A percentile compares a stretch with the other conserved stretches of the same genome.
phyloP scores from a whole-genome alignment of 2,113 vertebrate genomes.

The Callaeas wilsoni region DNA sequence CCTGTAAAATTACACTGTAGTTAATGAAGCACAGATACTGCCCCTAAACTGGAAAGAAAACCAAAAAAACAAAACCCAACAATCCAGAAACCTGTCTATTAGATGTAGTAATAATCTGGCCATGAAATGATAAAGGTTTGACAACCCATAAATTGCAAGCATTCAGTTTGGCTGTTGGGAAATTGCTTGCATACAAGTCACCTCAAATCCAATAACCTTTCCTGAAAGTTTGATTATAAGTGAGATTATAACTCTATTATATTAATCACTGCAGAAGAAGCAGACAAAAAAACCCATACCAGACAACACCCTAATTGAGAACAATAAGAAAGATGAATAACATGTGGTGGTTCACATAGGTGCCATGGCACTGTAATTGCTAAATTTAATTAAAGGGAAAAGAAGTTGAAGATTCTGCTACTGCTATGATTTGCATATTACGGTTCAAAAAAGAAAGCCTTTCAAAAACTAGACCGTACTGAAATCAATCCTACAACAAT shows the following conservation, averaged over 20 bases:
- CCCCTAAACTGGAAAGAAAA: not conserved
- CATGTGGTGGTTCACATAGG: conserved; percentile 41
- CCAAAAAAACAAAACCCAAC: not conserved
- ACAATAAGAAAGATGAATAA: conserved; percentile 66
- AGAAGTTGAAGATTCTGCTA: conserved; percentile 14
- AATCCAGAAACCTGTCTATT: conserved; percentile 24
- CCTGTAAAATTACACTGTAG: conserved; percentile 62
- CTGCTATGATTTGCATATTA: not conserved
- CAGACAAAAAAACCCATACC: not conserved
- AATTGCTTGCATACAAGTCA: conserved; percentile 41
- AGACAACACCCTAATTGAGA: conserved; percentile 65
- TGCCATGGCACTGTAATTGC: conserved; percentile 56
- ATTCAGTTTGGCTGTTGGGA: not conserved
- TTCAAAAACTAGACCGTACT: not conserved
- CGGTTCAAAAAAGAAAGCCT: conserved; percentile 26
- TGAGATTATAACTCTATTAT: conserved; percentile 65
- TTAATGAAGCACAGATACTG: conserved; percentile 71
- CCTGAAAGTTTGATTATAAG: conserved; percentile 62
- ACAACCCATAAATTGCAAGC: conserved; percentile 22
- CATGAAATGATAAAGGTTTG: conserved; percentile 35
- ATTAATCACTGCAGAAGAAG: conserved; percentile 33
- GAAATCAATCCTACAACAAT: not conserved
- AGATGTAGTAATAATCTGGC: conserved; percentile 16
- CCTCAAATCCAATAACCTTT: conserved; percentile 50
- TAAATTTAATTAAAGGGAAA: conserved; percentile 62